phyloP scores from a whole-genome alignment of 2,888 invertebrate genomes.

The Rhyacophila evoluta region DNA sequence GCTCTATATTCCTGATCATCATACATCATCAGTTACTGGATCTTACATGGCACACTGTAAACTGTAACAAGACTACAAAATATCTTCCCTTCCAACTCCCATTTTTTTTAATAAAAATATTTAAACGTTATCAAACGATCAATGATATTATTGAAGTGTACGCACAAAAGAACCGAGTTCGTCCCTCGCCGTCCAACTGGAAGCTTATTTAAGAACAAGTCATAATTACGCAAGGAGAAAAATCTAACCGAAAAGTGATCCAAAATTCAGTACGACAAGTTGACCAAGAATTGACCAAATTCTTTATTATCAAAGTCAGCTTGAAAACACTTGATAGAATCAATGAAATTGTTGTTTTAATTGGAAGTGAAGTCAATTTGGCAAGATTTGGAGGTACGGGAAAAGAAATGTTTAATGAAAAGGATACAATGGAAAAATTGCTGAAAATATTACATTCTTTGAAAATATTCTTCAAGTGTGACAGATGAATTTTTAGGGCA shows the following conservation, averaged over 20 bases:
- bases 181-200: constrained; percentile 25
- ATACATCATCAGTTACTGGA: neutral
- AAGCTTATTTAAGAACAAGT: neutral
- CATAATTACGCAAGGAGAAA: neutral
- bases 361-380: neutral
- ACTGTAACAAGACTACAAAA: neutral
- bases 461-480: constrained; percentile 5
- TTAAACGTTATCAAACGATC: neutral
- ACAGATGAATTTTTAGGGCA: constrained; percentile 1
- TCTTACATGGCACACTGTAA: neutral
- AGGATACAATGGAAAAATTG: neutral
- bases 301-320: neutral
- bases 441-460: neutral
- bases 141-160: neutral
- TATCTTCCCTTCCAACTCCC: neutral
- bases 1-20: neutral
- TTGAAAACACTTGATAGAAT: neutral
- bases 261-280: neutral
- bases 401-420: neutral
- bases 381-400: neutral
- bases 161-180: constrained; percentile 24
- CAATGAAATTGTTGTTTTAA: neutral
- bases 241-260: neutral
- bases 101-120: neutral
- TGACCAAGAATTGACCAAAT: neutral